Evolutionary conservation across 2,888 invertebrate species (phyloP), one percentile per base, ranked within the genome.

Genomic region (Dynastes hyllus): DNA sequence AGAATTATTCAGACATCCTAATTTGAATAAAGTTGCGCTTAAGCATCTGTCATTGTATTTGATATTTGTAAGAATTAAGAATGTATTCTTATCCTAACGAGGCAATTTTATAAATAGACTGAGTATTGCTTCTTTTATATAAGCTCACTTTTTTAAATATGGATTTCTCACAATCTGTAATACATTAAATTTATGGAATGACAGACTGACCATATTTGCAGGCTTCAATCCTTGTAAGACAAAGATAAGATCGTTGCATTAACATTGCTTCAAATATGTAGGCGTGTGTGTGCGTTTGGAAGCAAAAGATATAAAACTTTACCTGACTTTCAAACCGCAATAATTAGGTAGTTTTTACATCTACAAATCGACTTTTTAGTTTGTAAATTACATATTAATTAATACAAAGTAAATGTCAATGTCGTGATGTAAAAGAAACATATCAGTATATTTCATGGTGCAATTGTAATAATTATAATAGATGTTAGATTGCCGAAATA

Each of bases 391-490:
- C 29, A 51, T 69, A 9, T 67, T 8, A 22, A 45, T n/a, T 22
- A 22, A 22, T 69, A 53, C 27, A 29, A 51, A 4, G 51, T 75
- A 75, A 61, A 75, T 75, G 73, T 75, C 73, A 75, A 45, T 75
- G 73, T 75, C 73, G 73, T 75, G 73, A 75, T 61, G n/a, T 61
- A 29, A 75, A 75, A 45, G 61, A 45, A 75, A 63, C 40, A 75
- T 73, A 58, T 73, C 61, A 63, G 73, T 27, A 75, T 45, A 61
- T 40, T 58, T 55, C 27, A 71, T 63, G 22, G 61, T 75, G 9
- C 61, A 50, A 63, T 61, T 75, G 61, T 61, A 63, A 50, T 75
- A 75, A 75, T 45, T 61, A 40, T 73, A 69, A 69, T 50, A 50
- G 22, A 51, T 51, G 51, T 29, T 53, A 27, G 13, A 69, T 51